phyloP scores from a whole-genome alignment of 2,888 invertebrate species.

The Cremastobaeus sp. region DNA sequence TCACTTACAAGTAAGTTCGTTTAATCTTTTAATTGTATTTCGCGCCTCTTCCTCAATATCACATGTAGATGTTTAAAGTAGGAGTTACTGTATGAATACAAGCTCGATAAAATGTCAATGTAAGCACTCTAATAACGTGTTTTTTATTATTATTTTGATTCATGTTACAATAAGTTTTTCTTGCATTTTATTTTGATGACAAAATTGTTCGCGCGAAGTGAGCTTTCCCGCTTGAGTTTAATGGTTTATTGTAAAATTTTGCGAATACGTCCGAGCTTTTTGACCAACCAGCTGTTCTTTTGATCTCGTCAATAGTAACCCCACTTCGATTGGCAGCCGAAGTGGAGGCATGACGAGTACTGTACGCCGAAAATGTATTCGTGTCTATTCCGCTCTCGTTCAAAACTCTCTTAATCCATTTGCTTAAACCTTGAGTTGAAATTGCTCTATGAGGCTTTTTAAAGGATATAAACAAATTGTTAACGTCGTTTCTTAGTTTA shows the following conservation, averaged over 20 bases:
- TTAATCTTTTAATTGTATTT: too few relatives aligned
- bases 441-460: slow-evolving; percentile 8
- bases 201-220: background rate
- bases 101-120: too few relatives aligned
- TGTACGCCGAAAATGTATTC: background rate
- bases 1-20: too few relatives aligned
- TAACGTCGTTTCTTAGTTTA: slow-evolving; percentile 10
- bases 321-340: slow-evolving; percentile 20
- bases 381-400: slow-evolving; percentile 2
- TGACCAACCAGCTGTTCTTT: slow-evolving; percentile 19
- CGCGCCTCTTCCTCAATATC: too few relatives aligned
- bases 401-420: slow-evolving; percentile 13
- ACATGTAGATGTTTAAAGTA: too few relatives aligned
- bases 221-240: background rate
- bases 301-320: slow-evolving; percentile 15
- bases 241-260: slow-evolving; percentile 18
- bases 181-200: too few relatives aligned
- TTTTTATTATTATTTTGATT: too few relatives aligned
- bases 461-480: slow-evolving; percentile 2
- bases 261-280: slow-evolving; percentile 8
- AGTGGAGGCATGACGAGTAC: slow-evolving; percentile 20
- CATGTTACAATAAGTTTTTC: too few relatives aligned
- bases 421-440: slow-evolving; percentile 6
- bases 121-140: too few relatives aligned
- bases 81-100: too few relatives aligned